Conservation (phyloP, 1,140 invertebrate genomes). For the Drosophila obscura region DNA sequence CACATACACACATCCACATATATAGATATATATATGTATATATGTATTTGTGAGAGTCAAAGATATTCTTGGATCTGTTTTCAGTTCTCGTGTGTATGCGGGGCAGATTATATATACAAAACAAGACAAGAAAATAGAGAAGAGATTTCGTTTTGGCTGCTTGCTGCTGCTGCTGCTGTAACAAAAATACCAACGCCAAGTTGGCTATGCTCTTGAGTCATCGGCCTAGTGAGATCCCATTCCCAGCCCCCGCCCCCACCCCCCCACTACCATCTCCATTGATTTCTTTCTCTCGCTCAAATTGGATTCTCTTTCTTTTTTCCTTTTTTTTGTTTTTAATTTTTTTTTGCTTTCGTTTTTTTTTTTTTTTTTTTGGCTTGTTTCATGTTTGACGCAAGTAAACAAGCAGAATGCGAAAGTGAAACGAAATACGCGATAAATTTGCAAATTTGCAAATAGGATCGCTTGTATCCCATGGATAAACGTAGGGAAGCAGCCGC, state of each 20-base stretch:
- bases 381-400: slow-evolving; percentile 74
- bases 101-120: slow-evolving; percentile 73
- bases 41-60: slow-evolving; percentile 26
- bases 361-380: slow-evolving; percentile 54
- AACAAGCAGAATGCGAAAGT: slow-evolving; percentile 61
- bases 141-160: slow-evolving; percentile 60
- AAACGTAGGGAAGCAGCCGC: not conserved
- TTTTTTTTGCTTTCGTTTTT: slow-evolving; percentile 3
- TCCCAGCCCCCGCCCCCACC: slow-evolving; percentile 8
- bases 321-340: slow-evolving; percentile 5
- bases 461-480: slow-evolving; percentile 19
- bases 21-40: slow-evolving; percentile 4
- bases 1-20: slow-evolving; percentile 14
- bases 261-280: slow-evolving; percentile 16
- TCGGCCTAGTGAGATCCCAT: slow-evolving; percentile 54
- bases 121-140: slow-evolving; percentile 53
- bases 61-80: slow-evolving; percentile 79
- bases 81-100: slow-evolving; percentile 52
- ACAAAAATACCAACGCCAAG: slow-evolving; percentile 77
- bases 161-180: slow-evolving; percentile 31
- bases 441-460: slow-evolving; percentile 42
- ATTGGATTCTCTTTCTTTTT: too few species aligned
- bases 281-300: slow-evolving; percentile 3
- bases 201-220: slow-evolving; percentile 71
- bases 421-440: slow-evolving; percentile 70